These are phyloP conservation scores for Endotricha flammealis DNA, from an alignment of 2,888 invertebrate species.

Conservation along the genomic window DNA sequence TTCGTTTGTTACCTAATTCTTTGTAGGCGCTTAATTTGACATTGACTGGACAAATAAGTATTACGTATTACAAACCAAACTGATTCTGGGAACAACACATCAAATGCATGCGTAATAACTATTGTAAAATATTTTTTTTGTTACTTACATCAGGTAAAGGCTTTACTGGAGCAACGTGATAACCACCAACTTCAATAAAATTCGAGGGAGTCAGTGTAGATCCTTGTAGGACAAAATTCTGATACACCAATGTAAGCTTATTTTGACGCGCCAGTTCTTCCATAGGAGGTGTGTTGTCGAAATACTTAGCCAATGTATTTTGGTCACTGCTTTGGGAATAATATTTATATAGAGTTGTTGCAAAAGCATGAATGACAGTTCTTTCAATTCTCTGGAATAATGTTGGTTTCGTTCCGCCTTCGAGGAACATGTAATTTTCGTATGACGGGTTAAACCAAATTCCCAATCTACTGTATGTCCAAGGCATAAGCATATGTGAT, in stretches of 20 bases:
- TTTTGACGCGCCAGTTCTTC: conserved; percentile 61
- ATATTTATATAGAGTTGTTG: conserved; percentile 7
- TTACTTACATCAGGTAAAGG: conserved; percentile 42
- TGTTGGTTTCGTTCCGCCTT: conserved; percentile 52
- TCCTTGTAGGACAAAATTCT: conserved; percentile 66
- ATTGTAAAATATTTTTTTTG: background rate
- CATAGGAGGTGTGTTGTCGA: conserved; percentile 60
- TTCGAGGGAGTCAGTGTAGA: conserved; percentile 61
- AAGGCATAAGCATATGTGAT: conserved; percentile 69
- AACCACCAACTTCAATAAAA: conserved; percentile 75
- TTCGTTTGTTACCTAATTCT: too few species aligned
- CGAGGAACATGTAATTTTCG: conserved; percentile 66
- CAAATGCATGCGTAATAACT: too few species aligned
- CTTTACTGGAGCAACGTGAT: conserved; percentile 50
- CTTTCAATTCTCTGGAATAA: conserved; percentile 61
- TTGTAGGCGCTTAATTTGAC: too few species aligned
- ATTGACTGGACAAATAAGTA: too few species aligned
- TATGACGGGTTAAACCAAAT: conserved; percentile 73
- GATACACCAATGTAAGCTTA: conserved; percentile 70
- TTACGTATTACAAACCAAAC: too few species aligned
- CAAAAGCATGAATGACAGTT: conserved; percentile 8
- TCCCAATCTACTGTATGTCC: conserved; percentile 68
- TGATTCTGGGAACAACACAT: background rate
- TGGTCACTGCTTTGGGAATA: conserved; percentile 32
- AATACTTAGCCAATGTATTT: conserved; percentile 31